Conservation (phyloP, 2,113 vertebrate species). For the Ceyx cyanopectus region DNA sequence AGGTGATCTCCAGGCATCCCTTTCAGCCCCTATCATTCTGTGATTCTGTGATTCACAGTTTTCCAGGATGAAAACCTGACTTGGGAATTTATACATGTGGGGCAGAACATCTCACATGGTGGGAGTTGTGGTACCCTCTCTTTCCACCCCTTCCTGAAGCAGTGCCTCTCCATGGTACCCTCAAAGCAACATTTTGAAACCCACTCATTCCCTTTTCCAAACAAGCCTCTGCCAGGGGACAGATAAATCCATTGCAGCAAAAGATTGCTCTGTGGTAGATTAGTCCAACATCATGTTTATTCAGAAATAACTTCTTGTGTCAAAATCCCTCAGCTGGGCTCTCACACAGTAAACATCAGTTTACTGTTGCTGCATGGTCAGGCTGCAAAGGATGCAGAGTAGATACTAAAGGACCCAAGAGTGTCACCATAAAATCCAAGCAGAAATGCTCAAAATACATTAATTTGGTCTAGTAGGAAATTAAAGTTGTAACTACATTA, state of each 20-base stretch:
- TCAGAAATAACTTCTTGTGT: not conserved
- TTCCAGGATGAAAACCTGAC: not conserved
- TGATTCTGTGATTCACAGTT: not conserved
- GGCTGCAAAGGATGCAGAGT: not conserved
- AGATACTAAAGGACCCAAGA: not conserved
- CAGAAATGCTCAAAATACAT: not conserved
- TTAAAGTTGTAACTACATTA: not conserved
- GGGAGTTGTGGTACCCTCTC: not conserved
- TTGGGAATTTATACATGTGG: not conserved
- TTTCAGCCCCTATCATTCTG: too few relatives aligned
- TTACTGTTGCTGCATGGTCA: not conserved
- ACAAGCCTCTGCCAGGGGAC: not conserved
- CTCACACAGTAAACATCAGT: not conserved
- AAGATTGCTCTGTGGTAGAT: not conserved
- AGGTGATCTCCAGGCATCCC: too few relatives aligned
- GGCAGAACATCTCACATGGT: not conserved
- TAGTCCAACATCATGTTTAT: not conserved
- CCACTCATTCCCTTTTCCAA: not conserved
- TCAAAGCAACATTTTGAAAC: not conserved
- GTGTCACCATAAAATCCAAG: not conserved
- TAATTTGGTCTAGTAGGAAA: not conserved
- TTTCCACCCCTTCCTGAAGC: not conserved
- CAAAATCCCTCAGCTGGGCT: conserved; percentile 20
- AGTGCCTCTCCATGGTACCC: accelerated
- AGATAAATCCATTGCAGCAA: not conserved